These are phyloP conservation scores for Altica lythri DNA, from an alignment of 2,888 invertebrate genomes.

Conservation along the genomic window DNA sequence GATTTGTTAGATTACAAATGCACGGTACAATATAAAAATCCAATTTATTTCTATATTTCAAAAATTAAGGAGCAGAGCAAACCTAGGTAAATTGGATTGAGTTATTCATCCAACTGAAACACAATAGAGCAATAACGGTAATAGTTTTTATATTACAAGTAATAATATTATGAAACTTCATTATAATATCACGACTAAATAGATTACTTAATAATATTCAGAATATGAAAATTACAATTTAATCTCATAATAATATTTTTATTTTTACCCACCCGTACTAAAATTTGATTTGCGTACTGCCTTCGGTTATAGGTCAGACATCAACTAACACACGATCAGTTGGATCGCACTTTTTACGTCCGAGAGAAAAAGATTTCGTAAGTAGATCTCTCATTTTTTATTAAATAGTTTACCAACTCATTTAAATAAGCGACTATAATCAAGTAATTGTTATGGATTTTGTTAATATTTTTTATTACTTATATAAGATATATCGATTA, in stretches of 20 bases:
- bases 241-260: too few relatives aligned
- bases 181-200: too few relatives aligned
- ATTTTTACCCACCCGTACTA: constrained; percentile 27
- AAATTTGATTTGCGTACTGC: constrained; percentile 35
- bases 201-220: too few relatives aligned
- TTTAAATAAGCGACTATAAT: constrained; percentile 8
- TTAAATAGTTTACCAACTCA: constrained; percentile 9
- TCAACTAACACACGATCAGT: constrained; percentile 30
- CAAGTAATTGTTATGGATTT: neutral
- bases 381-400: constrained; percentile 27
- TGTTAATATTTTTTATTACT: neutral
- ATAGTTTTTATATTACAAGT: too few relatives aligned
- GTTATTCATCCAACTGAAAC: neutral
- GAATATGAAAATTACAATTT: too few relatives aligned
- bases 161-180: too few relatives aligned
- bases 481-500: neutral
- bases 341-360: constrained; percentile 32
- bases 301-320: constrained; percentile 42
- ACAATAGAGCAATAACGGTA: neutral
- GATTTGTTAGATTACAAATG: too few relatives aligned
- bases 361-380: constrained; percentile 32
- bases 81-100: too few relatives aligned
- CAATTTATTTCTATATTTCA: too few relatives aligned
- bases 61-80: too few relatives aligned
- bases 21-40: too few relatives aligned